Base-by-base conservation (phyloP, 2,888 invertebrate species). In the Cremastobaeus sp. region DNA sequence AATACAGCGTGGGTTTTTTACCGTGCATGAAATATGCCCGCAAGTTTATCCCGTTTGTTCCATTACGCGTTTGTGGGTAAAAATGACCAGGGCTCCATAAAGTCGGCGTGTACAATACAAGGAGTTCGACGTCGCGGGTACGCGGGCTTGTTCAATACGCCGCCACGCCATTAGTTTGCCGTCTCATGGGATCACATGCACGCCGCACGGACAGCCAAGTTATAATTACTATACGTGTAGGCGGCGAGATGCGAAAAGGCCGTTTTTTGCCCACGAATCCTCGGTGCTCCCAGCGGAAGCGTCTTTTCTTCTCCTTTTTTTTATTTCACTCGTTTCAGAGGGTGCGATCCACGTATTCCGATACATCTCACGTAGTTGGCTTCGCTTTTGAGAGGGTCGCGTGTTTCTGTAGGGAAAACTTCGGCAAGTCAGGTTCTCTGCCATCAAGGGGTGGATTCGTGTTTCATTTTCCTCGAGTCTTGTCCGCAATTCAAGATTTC, bases 211-310 rank as follows among this genome's bases (percentile, higher is more conserved):
- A 60, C 66, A 76, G 77, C 60, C 80, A 78, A 78, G 68, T 77
- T 79, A 75, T 78, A 79, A 78, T 79, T 80, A 77, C 78, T 59
- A 71, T 69, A 71, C n/a, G n/a, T 69, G 78, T 73, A 54, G 73
- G 66, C 39, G 39, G n/a, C 21, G 32, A 60, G 55, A 48, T 30
- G 52, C 52, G 50, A 65, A 65, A 28, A 21, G 59, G 55, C 30
- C 47, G 37, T 55, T 60, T 37, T 76, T 74, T 59, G 65, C 39
- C 45, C 50, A 32, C 50, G 28, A 39, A 68, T 37, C n/a, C n/a
- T n/a, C n/a, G n/a, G n/a, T n/a, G n/a, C n/a, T n/a, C n/a, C 65
- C 65, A 4, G 25, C 35, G 32, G 47, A 34, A 37, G 47, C 21
- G 28, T 43, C 25, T 68, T 65, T 75, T 70, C 68, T 62, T 60